Base-by-base conservation (phyloP, 2,888 invertebrate species). In the Callosobruchus maculatus region DNA sequence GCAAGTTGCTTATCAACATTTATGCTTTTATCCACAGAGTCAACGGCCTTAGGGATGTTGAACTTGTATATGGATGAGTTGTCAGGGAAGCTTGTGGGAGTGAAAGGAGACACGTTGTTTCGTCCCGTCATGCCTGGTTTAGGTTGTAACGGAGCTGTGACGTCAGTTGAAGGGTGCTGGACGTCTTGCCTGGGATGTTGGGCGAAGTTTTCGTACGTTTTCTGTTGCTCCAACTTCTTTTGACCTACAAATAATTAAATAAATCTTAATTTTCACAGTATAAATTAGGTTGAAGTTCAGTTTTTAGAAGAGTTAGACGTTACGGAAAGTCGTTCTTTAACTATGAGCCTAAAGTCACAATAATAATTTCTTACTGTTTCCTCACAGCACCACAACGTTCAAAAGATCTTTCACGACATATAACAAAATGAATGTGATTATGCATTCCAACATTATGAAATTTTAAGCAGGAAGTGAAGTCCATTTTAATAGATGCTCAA, bases 31-130 rank as follows among this genome's bases (percentile, higher is more conserved):
- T 74, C 73, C 78, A 93, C 89, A 3, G 92, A 92, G 85, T 93
- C 93, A 21, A 93, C 88, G 18, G 93, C 92, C 86, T 90, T 91
- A 22, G 93, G 93, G 85, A 92, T 89, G 85, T 92, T 91, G 78
- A 93, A 90, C 83, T 92, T 92, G 83, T 89, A 89, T 81, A 88
- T 87, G 68, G 88, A 87, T 78, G 86, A 88, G 71, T 88, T 86
- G 80, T 90, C 90, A 68, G 88, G 85, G 76, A 88, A 83, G 81
- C 88, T 89, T 7, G 89, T 89, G 18, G 89, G 89, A n/a, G 89
- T 88, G 79, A 90, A 90, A 0, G 90, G 89, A 30, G 90, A 90
- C 74, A 90, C 86, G 79, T 89, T 90, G 77, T 89, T 89, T 69
- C 89, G 83, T 71, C 88, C 88, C 67, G 88, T 81, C 70, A 86